phyloP scores from a whole-genome alignment of 1,140 invertebrate genomes.

The Drosophila virilis region DNA sequence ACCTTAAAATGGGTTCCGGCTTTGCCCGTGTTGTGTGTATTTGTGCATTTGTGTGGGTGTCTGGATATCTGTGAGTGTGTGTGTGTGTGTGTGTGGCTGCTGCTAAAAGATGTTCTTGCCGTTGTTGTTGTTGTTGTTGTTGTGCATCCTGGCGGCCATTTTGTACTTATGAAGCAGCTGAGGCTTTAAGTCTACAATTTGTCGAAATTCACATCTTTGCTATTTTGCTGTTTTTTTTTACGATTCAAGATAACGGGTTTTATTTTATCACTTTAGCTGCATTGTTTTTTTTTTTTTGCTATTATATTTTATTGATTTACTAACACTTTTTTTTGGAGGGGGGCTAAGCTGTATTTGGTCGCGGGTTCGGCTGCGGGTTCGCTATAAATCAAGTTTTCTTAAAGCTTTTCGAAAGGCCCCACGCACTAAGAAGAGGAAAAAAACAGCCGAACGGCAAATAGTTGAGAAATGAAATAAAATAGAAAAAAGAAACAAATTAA shows the following conservation, averaged over 20 bases:
- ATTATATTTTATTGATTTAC: conserved; percentile 65
- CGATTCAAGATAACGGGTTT: conserved; percentile 39
- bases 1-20: conserved; percentile 64
- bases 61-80: conserved; percentile 34
- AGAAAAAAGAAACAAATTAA: conserved; percentile 74
- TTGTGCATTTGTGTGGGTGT: conserved; percentile 34
- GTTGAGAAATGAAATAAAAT: conserved; percentile 71
- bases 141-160: conserved; percentile 76
- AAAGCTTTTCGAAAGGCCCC: conserved; percentile 70
- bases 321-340: conserved; percentile 12
- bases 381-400: conserved; percentile 53
- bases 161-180: conserved; percentile 54
- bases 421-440: conserved; percentile 51
- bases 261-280: conserved; percentile 62
- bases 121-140: conserved; percentile 39
- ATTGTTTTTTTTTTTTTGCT: conserved; percentile 41
- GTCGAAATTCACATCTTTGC: conserved; percentile 57
- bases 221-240: conserved; percentile 21
- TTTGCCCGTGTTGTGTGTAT: conserved; percentile 10
- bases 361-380: conserved; percentile 16
- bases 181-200: conserved; percentile 39
- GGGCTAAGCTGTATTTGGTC: conserved; percentile 1
- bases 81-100: conserved; percentile 27
- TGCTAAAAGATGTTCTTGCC: conserved; percentile 57
- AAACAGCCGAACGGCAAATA: conserved; percentile 58